Evolutionary conservation across 2,888 invertebrate species (phyloP).

Genomic region (Caenorhabditis imperialis): DNA sequence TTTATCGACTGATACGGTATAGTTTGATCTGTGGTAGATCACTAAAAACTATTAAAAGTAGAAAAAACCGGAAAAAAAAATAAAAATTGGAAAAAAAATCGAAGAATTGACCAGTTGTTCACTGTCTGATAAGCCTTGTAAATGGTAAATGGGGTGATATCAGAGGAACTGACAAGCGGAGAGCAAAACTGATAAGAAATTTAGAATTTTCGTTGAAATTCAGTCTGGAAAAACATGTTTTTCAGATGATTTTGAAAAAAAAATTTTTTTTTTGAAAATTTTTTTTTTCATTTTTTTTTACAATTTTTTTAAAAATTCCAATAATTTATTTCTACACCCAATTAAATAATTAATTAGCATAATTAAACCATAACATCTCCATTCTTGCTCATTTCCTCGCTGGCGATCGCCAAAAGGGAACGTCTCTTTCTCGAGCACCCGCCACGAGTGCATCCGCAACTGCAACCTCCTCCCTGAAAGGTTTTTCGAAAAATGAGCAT

Average conservation of each 20-base stretch:
- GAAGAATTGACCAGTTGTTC: too few relatives aligned
- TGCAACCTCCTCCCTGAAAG: slow-evolving; percentile 66
- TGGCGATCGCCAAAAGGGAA: slow-evolving; percentile 61
- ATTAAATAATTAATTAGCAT: slow-evolving; percentile 12
- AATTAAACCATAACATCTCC: slow-evolving; percentile 43
- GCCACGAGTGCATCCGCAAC: slow-evolving; percentile 68
- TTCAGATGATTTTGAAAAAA: not conserved
- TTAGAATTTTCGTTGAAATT: slow-evolving; percentile 30
- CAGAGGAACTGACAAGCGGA: slow-evolving; percentile 6
- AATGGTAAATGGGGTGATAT: slow-evolving; percentile 28
- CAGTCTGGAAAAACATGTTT: not conserved
- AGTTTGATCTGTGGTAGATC: too few relatives aligned
- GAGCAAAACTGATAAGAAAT: slow-evolving; percentile 9
- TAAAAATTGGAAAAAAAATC: too few relatives aligned
- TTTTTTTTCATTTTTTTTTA: not conserved
- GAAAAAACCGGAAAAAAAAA: too few relatives aligned
- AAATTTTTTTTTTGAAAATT: not conserved
- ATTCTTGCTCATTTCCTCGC: slow-evolving; percentile 59
- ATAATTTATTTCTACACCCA: not conserved
- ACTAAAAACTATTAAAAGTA: too few relatives aligned
- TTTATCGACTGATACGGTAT: not conserved
- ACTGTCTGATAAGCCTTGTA: too few relatives aligned
- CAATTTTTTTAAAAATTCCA: not conserved
- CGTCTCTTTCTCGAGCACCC: slow-evolving; percentile 67
- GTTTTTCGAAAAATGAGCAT: too few relatives aligned